A percentile compares a stretch with the other conserved stretches of the same genome.
Conservation (phyloP, 2,888 invertebrate species). For the Cyrtodaria siliqua region DNA sequence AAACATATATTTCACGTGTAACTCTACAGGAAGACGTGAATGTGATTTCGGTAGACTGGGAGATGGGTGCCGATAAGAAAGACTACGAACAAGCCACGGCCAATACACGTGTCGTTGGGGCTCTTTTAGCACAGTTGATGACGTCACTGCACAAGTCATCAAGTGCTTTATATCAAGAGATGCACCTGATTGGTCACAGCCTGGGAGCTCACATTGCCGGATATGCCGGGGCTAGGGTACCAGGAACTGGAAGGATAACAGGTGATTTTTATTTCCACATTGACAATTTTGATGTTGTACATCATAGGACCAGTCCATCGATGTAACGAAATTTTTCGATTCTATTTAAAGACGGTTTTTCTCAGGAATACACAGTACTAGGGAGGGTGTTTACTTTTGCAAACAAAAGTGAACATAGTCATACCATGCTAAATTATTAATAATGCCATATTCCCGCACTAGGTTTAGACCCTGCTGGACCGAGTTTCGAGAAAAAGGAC, state of each 20-base stretch:
- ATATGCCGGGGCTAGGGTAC: constrained; percentile 91
- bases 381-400: too few relatives aligned
- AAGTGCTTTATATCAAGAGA: constrained; percentile 75
- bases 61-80: constrained; percentile 61
- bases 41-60: constrained; percentile 70
- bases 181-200: constrained; percentile 95
- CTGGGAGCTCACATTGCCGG: constrained; percentile 95
- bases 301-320: too few relatives aligned
- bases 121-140: constrained; percentile 76
- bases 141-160: constrained; percentile 57
- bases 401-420: too few relatives aligned
- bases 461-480: constrained; percentile 79
- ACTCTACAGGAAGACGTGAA: constrained; percentile 66
- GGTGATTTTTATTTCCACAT: too few relatives aligned
- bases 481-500: constrained; percentile 61
- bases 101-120: constrained; percentile 83
- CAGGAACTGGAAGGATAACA: constrained; percentile 79
- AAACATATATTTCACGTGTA: too few relatives aligned
- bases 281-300: too few relatives aligned
- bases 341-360: too few relatives aligned
- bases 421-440: too few relatives aligned
- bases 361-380: too few relatives aligned
- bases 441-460: too few relatives aligned
- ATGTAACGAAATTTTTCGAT: too few relatives aligned
- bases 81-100: constrained; percentile 83